Evolutionary conservation across 2,888 invertebrate species (phyloP), one percentile per base, ranked within the genome.

Genomic region (Drosophila percnosoma): DNA sequence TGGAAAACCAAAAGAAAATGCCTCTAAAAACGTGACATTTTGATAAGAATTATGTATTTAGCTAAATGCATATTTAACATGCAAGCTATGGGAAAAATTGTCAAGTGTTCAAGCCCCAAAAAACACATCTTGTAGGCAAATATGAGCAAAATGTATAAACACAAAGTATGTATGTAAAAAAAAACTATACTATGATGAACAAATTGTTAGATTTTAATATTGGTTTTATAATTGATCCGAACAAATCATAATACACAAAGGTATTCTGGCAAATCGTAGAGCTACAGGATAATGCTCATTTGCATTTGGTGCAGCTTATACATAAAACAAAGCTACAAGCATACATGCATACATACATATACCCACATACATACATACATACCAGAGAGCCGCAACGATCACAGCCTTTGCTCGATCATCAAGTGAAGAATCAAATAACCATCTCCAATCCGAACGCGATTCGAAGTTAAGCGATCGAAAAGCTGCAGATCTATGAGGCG

Each of bases 161-260:
- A 68, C 31, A 59, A 55, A 40, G 29, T 48, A 71, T 40, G 34
- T 63, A 60, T 59, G 49, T 48, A 68, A 68, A 29, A 33, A 36
- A 1, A 51, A 74, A 51, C 51, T 34, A 66, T 29, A 45, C 48
- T 45, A 58, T 34, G 38, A 63, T 31, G 15, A 63, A 49, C 34
- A 58, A 54, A 27, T 54, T 63, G 53, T 55, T 78, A 68, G 78
- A 75, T 75, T 71, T 75, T 63, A 78, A 71, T 70, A 75, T 72
- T 72, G 79, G 49, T 78, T 78, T 75, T 78, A 59, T 71, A 78
- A 71, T 70, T 72, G 65, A 78, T 62, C 68, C 62, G 65, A 75
- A 68, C 64, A 78, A 78, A 75, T 75, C 79, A 78, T 71, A 70
- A 59, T 27, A 64, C 65, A 63, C 65, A 63, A 75, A 78, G 68